phyloP scores from a whole-genome alignment of 2,888 invertebrate species.

The Andrena trimmerana region DNA sequence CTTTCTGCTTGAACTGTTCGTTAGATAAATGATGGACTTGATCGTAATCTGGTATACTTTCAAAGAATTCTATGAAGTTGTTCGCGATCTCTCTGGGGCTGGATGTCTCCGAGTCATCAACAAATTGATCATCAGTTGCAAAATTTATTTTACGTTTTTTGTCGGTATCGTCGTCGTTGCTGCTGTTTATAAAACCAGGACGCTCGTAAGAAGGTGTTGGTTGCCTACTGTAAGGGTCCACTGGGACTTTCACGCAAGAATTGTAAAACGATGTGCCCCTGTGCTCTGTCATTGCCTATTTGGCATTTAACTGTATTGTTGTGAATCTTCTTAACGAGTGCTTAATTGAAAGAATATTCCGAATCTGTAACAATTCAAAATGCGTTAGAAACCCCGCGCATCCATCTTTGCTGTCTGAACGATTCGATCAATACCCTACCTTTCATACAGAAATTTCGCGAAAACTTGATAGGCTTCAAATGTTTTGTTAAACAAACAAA shows the following conservation, averaged over 20 bases:
- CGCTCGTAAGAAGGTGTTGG: conserved; percentile 91
- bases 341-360: not conserved
- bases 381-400: not conserved
- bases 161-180: conserved; percentile 68
- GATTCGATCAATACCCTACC: not conserved
- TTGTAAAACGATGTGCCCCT: conserved; percentile 89
- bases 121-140: conserved; percentile 57
- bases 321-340: not conserved
- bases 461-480: not conserved
- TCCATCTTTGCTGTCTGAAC: not conserved
- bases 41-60: conserved; percentile 92
- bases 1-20: conserved; percentile 90
- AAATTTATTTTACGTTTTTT: conserved; percentile 82
- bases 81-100: conserved; percentile 85
- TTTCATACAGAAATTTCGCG: not conserved
- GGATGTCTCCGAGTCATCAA: conserved; percentile 49
- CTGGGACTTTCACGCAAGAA: conserved; percentile 90
- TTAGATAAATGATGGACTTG: conserved; percentile 92
- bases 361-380: not conserved
- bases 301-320: not conserved
- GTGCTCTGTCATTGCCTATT: conserved; percentile 85
- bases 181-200: conserved; percentile 64
- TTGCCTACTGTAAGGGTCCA: conserved; percentile 90
- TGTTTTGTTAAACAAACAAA: not conserved
- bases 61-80: conserved; percentile 90